phyloP scores from a whole-genome alignment of 2,113 vertebrate genomes.

The Porphyrio hochstetteri region DNA sequence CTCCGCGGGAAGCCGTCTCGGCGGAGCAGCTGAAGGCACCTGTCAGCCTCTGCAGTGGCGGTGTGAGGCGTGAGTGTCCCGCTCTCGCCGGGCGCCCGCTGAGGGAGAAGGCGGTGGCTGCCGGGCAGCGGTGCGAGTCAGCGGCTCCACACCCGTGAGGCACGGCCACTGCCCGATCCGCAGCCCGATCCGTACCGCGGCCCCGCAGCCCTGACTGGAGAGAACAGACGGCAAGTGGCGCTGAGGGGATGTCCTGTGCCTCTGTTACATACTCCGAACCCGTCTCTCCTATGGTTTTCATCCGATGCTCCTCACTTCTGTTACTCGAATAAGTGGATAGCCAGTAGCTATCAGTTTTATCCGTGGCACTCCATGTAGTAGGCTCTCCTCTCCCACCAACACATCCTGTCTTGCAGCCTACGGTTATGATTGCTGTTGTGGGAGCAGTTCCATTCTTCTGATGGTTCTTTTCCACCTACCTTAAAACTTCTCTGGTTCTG shows the following conservation, averaged over 20 bases:
- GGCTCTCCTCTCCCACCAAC: not conserved
- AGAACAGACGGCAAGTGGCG: accelerated
- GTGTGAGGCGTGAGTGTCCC: not conserved
- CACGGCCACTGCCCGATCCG: not conserved
- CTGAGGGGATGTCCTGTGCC: accelerated
- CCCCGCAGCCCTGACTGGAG: not conserved
- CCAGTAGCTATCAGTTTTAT: not conserved
- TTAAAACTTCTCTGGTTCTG: not conserved
- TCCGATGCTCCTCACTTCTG: not conserved
- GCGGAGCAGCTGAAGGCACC: not conserved
- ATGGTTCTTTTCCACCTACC: not conserved
- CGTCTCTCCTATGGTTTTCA: no score
- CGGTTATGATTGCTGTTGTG: not conserved
- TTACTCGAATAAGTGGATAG: no score
- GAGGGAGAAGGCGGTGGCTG: not conserved
- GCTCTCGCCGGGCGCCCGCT: no score
- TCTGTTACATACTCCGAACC: not conserved
- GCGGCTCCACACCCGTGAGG: not conserved
- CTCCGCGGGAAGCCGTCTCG: accelerated
- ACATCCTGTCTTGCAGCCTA: not conserved
- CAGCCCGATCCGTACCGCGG: not conserved
- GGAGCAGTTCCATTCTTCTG: not conserved
- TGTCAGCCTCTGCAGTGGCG: not conserved
- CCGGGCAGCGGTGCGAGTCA: not conserved
- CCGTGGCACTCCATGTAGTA: accelerated